Conservation (phyloP, 2,888 invertebrate genomes). For the Anaspis maculata region DNA sequence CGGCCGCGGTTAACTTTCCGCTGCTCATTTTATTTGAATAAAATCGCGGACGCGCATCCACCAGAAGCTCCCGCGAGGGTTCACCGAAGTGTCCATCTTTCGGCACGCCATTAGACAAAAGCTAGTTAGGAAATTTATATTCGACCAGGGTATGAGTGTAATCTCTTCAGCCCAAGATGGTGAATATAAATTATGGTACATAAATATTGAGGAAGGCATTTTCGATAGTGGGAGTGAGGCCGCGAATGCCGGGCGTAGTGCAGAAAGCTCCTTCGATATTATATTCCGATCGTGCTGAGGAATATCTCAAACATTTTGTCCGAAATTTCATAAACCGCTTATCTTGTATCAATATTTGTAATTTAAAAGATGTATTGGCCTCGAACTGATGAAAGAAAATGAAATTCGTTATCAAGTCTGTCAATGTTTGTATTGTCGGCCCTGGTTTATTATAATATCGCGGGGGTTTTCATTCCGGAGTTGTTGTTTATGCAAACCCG, state of each 20-base stretch:
- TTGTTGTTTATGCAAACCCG: too few species aligned
- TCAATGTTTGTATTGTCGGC: conserved; percentile 25
- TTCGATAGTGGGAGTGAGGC: conserved; percentile 21
- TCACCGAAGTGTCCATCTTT: too few species aligned
- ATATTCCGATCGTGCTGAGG: conserved; percentile 36
- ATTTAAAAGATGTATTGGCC: conserved; percentile 39
- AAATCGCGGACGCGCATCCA: too few species aligned
- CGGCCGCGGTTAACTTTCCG: too few species aligned
- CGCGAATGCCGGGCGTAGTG: conserved; percentile 7
- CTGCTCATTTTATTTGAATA: too few species aligned
- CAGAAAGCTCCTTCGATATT: conserved; percentile 24
- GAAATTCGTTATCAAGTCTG: conserved; percentile 18
- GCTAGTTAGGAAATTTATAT: too few species aligned
- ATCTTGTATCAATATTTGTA: conserved; percentile 45
- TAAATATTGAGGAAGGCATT: conserved; percentile 28
- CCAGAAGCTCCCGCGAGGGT: too few species aligned
- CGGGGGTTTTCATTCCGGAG: too few species aligned
- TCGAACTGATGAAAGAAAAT: conserved; percentile 16
- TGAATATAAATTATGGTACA: conserved; percentile 38
- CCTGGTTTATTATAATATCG: conserved; percentile 13
- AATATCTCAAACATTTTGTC: conserved; percentile 41
- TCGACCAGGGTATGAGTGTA: too few species aligned
- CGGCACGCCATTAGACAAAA: too few species aligned
- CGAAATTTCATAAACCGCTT: conserved; percentile 43
- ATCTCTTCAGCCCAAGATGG: conserved; percentile 31